A percentile compares a stretch with the other conserved stretches of the same genome.
These are phyloP conservation scores for Paracentrotus lividus DNA, from an alignment of 53 echinoderm and acorn worm species.

Conservation along the genomic window DNA sequence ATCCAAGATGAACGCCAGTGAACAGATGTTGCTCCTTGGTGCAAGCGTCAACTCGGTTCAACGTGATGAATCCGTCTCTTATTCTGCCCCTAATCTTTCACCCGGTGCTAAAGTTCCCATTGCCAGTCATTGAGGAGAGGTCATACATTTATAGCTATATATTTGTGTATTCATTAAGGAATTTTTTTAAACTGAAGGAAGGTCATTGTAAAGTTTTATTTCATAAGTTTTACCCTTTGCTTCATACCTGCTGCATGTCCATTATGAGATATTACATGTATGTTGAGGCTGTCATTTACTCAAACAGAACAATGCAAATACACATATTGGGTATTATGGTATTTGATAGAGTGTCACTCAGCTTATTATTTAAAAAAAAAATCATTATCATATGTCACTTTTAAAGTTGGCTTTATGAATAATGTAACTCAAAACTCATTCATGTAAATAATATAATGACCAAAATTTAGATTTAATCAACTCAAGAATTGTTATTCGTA, in stretches of 20 bases:
- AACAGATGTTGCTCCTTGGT: slow-evolving; percentile 91
- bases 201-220: not conserved
- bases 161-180: not conserved
- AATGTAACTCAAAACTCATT: slow-evolving; percentile 24
- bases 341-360: slow-evolving; percentile 27
- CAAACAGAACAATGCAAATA: slow-evolving; percentile 29
- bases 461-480: slow-evolving; percentile 22
- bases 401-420: not conserved
- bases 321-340: slow-evolving; percentile 7
- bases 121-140: slow-evolving; percentile 59
- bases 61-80: slow-evolving; percentile 91
- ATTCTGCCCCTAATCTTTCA: slow-evolving; percentile 97
- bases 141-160: slow-evolving; percentile 17
- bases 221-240: not conserved
- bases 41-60: slow-evolving; percentile 70
- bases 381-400: slow-evolving; percentile 24
- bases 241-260: slow-evolving; percentile 37
- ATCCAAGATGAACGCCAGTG: slow-evolving; percentile 97
- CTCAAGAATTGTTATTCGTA: slow-evolving; percentile 16
- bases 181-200: not conserved
- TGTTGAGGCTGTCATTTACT: slow-evolving; percentile 18
- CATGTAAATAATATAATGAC: not conserved
- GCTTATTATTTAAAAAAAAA: not conserved
- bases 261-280: not conserved
- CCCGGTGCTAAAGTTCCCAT: slow-evolving; percentile 86